These are phyloP conservation scores for Onychostruthus taczanowskii DNA, from an alignment of 2,113 vertebrate species.

Conservation along the genomic window DNA sequence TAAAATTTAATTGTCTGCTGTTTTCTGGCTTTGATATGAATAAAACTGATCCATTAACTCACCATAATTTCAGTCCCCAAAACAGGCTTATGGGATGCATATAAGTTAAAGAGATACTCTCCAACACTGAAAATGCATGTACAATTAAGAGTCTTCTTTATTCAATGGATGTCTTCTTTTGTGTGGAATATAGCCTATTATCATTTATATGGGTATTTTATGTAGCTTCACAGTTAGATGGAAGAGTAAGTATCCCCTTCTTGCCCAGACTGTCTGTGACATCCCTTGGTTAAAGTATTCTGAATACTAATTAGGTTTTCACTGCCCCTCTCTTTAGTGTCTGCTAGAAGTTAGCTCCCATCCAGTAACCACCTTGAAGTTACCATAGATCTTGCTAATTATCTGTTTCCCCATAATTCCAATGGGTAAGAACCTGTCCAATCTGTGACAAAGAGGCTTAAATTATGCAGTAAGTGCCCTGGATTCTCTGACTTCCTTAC, in stretches of 20 bases:
- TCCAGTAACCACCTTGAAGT: slow-evolving; percentile 26
- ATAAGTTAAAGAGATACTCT: background rate
- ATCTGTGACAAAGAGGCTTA: slow-evolving; percentile 1
- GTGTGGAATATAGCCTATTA: background rate
- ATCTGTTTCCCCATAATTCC: slow-evolving; percentile 37
- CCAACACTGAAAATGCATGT: background rate
- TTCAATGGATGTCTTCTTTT: background rate
- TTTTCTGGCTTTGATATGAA: background rate
- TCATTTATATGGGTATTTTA: slow-evolving; percentile 9
- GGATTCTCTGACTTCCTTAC: background rate
- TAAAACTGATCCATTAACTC: background rate
- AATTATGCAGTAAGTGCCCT: slow-evolving; percentile 25
- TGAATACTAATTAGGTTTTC: slow-evolving; percentile 30
- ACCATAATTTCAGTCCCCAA: background rate
- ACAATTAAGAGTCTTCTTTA: background rate
- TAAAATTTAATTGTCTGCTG: background rate
- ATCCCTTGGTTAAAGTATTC: slow-evolving; percentile 1
- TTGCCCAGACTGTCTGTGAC: background rate
- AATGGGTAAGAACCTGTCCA: background rate
- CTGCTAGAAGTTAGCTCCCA: background rate
- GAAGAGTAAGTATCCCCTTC: background rate
- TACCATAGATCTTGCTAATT: slow-evolving; percentile 48
- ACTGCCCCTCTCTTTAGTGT: background rate
- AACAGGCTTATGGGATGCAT: background rate
- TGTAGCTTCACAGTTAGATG: background rate